Evolutionary conservation across 2,888 invertebrate genomes (phyloP), one percentile per base, ranked within the genome.

Genomic region (Drosophila antonietae): DNA sequence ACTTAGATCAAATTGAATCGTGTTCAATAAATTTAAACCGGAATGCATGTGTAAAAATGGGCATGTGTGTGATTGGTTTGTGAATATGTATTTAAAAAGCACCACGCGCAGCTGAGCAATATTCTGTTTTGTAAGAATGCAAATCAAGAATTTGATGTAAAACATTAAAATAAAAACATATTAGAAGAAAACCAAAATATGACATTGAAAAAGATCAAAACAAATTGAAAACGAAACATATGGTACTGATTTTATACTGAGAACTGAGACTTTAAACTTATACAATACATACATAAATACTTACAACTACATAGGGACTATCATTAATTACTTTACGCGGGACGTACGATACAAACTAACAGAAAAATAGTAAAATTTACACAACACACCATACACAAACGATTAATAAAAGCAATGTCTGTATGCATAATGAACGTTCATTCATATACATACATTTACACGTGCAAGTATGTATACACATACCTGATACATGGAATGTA

Each of bases 211-310:
- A 35, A 68, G 57, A 67, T 72, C 68, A 65, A 80, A 69, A 80
- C 64, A 69, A 75, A 80, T 75, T 69, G 70, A 68, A 73, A 80
- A 87, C 71, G 78, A 63, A 81, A 84, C 80, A 80, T 75, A 88
- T 89, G 81, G 86, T 83, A 86, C 90, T 89, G 90, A 89, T 86
- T 85, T 89, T 86, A 88, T 85, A 89, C 85, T 83, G 90, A 86
- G 88, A 89, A 86, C 90, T 88, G 86, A 86, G 86, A 89, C 86
- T 84, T 88, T 76, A 74, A 74, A 83, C 78, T 74, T 89, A 84
- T 88, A 85, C 85, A 81, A 80, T 60, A 80, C 78, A 65, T 51
- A 58, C 73, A 65, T 51, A 59, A 72, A 66, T 65, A 81, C 80
- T 64, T 57, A 82, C 67, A 80, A 63, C 53, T 74, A 86, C 83